phyloP scores from a whole-genome alignment of 2,113 vertebrate species.

The Sminthopsis crassicaudata region DNA sequence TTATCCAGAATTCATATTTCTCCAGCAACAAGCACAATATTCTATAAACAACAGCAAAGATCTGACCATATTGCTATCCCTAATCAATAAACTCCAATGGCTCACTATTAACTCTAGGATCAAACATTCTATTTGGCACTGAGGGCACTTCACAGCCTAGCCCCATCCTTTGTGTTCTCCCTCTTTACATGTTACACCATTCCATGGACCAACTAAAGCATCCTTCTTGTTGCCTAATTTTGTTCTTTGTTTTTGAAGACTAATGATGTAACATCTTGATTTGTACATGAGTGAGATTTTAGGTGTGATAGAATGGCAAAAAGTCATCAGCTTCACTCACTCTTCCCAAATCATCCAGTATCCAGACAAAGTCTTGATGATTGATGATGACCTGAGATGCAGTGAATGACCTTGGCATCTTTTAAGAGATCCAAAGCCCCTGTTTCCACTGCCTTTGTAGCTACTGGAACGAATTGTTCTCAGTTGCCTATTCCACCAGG shows the following conservation, averaged over 20 bases:
- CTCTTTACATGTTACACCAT: background rate
- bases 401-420: background rate
- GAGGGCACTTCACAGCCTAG: background rate
- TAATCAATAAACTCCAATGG: background rate
- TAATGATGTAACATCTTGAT: background rate
- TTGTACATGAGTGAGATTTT: background rate
- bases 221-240: background rate
- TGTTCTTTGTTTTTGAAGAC: background rate
- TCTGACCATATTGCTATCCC: background rate
- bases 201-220: background rate
- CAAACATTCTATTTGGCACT: background rate
- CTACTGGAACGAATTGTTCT: background rate
- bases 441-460: background rate
- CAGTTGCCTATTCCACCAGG: background rate
- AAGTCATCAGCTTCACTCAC: background rate
- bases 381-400: background rate
- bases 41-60: background rate
- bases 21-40: background rate
- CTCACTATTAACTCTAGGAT: background rate
- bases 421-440: background rate
- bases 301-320: background rate
- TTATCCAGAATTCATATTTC: background rate
- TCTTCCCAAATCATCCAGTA: background rate
- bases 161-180: background rate
- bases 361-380: background rate